A percentile compares a stretch with the other conserved stretches of the same genome.
These are phyloP conservation scores for Fregata magnificens DNA, from an alignment of 2,113 vertebrate species.

Conservation along the genomic window DNA sequence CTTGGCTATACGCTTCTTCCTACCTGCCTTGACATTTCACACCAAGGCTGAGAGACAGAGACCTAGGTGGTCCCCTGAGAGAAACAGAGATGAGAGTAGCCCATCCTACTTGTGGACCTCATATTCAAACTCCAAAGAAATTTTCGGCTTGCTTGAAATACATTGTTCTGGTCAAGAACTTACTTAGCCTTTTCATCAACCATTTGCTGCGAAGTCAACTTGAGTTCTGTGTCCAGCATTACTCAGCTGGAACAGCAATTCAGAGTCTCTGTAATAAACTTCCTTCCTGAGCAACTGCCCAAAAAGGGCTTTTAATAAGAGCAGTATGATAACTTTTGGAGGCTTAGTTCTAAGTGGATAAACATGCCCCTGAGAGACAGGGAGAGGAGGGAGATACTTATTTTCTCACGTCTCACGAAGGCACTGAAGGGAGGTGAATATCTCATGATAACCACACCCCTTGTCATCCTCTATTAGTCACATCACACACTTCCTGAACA, in stretches of 20 bases:
- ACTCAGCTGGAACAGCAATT: background rate
- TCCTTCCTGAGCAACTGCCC: conserved; percentile 24
- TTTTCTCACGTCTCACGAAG: conserved; percentile 49
- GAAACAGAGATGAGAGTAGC: background rate
- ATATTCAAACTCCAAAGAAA: background rate
- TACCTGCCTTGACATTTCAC: background rate
- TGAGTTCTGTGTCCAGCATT: background rate
- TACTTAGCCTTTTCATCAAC: background rate
- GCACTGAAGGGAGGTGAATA: conserved; percentile 56
- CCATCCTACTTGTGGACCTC: background rate
- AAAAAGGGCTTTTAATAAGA: background rate
- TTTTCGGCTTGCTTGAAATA: background rate
- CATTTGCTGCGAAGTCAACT: background rate
- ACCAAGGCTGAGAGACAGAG: background rate
- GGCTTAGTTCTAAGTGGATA: conserved; percentile 11
- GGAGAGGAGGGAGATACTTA: conserved; percentile 1
- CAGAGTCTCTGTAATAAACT: background rate
- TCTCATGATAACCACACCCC: conserved; percentile 72
- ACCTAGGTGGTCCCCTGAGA: background rate
- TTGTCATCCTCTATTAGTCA: conserved; percentile 75
- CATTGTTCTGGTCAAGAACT: background rate
- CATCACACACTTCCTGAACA: conserved; percentile 66
- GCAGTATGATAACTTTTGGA: background rate
- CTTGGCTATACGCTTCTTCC: background rate
- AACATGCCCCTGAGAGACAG: conserved; percentile 35